A percentile compares a stretch with the other conserved stretches of the same genome.
These are phyloP conservation scores for Papilio polyxenes DNA, from an alignment of 1,140 invertebrate species.

Conservation along the genomic window DNA sequence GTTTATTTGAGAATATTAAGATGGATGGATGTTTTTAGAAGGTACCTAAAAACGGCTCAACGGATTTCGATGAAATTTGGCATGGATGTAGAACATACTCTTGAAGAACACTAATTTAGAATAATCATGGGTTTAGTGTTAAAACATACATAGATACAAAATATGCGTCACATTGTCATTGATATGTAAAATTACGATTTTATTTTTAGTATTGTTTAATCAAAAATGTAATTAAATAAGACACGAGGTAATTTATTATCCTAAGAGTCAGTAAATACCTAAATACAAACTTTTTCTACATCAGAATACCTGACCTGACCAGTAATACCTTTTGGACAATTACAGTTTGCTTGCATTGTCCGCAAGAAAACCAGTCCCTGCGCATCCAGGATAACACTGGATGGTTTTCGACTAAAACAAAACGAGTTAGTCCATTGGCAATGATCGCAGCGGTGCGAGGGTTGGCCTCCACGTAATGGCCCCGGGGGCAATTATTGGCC, in stretches of 20 bases:
- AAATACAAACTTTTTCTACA: not conserved
- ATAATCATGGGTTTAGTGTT: no score
- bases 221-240: no score
- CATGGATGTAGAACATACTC: no score
- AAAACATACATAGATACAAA: no score
- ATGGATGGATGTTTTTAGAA: no score
- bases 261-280: not conserved
- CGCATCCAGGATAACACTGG: not conserved
- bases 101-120: no score
- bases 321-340: not conserved
- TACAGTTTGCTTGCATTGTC: not conserved
- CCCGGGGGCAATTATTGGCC: constrained; percentile 59
- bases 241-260: not conserved
- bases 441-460: constrained; percentile 14
- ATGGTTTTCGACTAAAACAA: constrained; percentile 24
- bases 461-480: constrained; percentile 45
- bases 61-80: no score
- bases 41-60: no score
- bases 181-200: no score
- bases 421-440: constrained; percentile 23
- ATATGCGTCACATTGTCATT: no score
- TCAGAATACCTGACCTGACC: not conserved
- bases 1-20: no score
- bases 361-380: not conserved
- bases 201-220: no score